phyloP scores from a whole-genome alignment of 2,113 vertebrate genomes.

The Microtus pennsylvanicus region DNA sequence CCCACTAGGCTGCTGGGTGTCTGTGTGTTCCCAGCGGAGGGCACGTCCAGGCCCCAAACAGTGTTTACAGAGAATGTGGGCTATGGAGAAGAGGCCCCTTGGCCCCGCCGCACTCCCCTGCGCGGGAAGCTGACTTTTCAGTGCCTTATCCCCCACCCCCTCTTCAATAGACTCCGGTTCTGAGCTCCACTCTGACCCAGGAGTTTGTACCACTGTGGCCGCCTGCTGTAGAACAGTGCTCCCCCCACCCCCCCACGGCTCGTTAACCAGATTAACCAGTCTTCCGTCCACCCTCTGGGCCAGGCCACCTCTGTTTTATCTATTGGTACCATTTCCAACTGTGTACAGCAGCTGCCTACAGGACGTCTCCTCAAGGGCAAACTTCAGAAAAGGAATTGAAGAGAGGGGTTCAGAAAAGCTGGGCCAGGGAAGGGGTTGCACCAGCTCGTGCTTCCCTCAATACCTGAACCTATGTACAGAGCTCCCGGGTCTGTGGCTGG shows the following conservation, averaged over 20 bases:
- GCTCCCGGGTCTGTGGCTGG: not conserved
- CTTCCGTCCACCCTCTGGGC: not conserved
- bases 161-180: too few relatives aligned
- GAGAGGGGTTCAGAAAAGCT: too few relatives aligned
- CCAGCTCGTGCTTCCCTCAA: not conserved
- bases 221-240: too few relatives aligned
- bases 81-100: not conserved
- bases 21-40: not conserved
- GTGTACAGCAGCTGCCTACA: not conserved
- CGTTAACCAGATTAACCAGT: too few relatives aligned
- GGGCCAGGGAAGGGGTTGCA: too few relatives aligned
- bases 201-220: too few relatives aligned
- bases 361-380: not conserved
- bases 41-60: not conserved
- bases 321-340: not conserved
- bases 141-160: too few relatives aligned
- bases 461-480: not conserved
- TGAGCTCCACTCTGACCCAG: too few relatives aligned
- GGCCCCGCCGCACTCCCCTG: not conserved
- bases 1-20: fast-evolving
- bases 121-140: not conserved
- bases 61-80: not conserved
- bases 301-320: not conserved
- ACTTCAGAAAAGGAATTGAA: not conserved
- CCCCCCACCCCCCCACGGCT: too few relatives aligned